phyloP scores from a whole-genome alignment of 2,888 invertebrate species.

The Trichopria drosophilae region DNA sequence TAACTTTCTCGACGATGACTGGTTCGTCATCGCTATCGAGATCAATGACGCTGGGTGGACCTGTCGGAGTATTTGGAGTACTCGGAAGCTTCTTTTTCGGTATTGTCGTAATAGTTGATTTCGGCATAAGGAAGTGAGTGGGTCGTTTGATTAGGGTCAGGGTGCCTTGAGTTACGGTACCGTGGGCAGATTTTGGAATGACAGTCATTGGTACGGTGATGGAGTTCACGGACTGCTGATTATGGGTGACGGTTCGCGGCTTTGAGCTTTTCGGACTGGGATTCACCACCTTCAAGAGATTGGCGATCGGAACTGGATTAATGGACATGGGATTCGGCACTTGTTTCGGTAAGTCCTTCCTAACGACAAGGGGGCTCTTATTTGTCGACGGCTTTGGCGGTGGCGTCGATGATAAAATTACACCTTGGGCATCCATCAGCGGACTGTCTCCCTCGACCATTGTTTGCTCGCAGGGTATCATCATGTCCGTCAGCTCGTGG shows the following conservation, averaged over 20 bases:
- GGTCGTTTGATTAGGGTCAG: conserved; percentile 23
- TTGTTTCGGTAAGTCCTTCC: conserved; percentile 2
- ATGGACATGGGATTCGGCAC: conserved; percentile 32
- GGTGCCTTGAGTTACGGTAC: conserved; percentile 6
- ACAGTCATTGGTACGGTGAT: conserved; percentile 24
- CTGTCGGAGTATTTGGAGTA: not conserved
- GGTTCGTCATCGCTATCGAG: conserved; percentile 49
- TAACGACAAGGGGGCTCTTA: conserved; percentile 4
- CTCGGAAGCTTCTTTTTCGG: too few species aligned
- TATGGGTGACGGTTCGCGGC: conserved; percentile 17
- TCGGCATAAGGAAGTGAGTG: conserved; percentile 20
- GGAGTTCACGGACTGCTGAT: conserved; percentile 8
- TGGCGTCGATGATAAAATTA: too few species aligned
- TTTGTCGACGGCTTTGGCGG: not conserved
- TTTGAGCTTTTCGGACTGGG: conserved; percentile 16
- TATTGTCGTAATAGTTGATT: conserved; percentile 8
- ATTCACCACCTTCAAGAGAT: conserved; percentile 37
- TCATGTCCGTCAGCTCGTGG: conserved; percentile 21
- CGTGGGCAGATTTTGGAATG: conserved; percentile 14
- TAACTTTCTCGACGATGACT: conserved; percentile 17
- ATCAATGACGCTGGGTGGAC: conserved; percentile 43
- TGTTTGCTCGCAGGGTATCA: conserved; percentile 46
- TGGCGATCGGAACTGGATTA: conserved; percentile 42
- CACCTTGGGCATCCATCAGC: conserved; percentile 32
- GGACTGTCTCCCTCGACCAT: conserved; percentile 48